Evolutionary conservation across 2,797 vertebrate genomes (phyloP), one percentile per base, ranked within the genome.

Genomic region (Malacoctenus gilli): DNA sequence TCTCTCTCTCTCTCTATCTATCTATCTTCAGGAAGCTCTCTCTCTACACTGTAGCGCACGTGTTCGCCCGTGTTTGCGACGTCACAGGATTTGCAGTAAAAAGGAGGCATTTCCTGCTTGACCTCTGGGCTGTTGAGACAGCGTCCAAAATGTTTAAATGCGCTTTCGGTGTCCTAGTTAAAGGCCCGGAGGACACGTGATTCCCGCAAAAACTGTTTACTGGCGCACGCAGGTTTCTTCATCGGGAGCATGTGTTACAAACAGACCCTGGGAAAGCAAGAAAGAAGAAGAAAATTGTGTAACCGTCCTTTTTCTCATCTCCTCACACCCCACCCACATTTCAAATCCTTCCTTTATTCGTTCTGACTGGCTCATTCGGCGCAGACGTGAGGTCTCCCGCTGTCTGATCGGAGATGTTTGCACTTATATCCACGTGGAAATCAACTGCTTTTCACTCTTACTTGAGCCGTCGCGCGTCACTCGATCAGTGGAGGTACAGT

Each of bases 91-190:
- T 53, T 18, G 41, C 47, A 60, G 30, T n/a, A n/a, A 5, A 61
- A 54, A 23, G 0, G 10, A 44, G 28, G 14, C 41, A 53, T 66
- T 70, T 74, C 51, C 68, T 52, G 62, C 57, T 70, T 2, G 9
- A 55, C 38, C 19, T 59, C 12, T 64, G 43, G n/a, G 65, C 62
- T 32, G 57, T 55, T 38, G 30, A 68, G 37, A 44, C 48, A 23
- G 31, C 54, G 48, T 67, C 40, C 40, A 48, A n/a, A 52, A 57
- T 1, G 31, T 53, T 52, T 14, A 34, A 68, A 59, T 68, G 15
- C 1, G 2, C 37, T 59, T 69, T 57, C 8, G 9, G 16, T 44
- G 52, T n/a, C 34, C 16, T 9, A 21, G 39, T 53, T 59, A 31
- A 53, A 67, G n/a, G n/a, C n/a, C n/a, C n/a, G n/a, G n/a, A n/a